Percentiles rank a stretch among this genome's conserved stretches.
These are phyloP conservation scores for Eustalomyia histrio DNA, from an alignment of 2,888 invertebrate genomes.

Conservation along the genomic window DNA sequence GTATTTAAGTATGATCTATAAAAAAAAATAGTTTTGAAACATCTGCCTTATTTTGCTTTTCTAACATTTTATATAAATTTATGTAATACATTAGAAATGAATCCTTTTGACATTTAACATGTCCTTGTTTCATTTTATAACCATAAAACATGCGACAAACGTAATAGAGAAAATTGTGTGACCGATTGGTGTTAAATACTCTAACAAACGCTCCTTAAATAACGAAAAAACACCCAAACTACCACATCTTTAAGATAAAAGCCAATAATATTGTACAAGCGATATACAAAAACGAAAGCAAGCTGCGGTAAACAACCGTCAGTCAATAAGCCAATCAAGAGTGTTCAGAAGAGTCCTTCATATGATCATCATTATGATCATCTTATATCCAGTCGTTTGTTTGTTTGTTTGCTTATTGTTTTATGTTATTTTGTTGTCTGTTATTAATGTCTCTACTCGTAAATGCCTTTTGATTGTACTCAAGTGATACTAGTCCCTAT, in stretches of 20 bases:
- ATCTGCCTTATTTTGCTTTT: slow-evolving; percentile 47
- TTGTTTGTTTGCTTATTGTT: slow-evolving; percentile 28
- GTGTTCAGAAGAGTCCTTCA: slow-evolving; percentile 5
- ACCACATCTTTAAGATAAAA: slow-evolving; percentile 56
- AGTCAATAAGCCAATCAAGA: slow-evolving; percentile 41
- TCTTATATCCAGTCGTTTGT: neutral
- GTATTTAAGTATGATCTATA: neutral
- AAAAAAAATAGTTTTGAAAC: slow-evolving; percentile 11
- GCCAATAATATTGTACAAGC: slow-evolving; percentile 53
- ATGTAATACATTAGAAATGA: slow-evolving; percentile 45
- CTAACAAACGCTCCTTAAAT: slow-evolving; percentile 52
- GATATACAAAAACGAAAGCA: slow-evolving; percentile 24
- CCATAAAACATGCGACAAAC: slow-evolving; percentile 60
- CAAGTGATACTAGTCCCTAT: slow-evolving; percentile 48
- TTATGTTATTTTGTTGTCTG: slow-evolving; percentile 31
- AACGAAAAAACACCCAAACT: slow-evolving; percentile 34
- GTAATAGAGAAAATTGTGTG: slow-evolving; percentile 30
- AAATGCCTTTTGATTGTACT: slow-evolving; percentile 59
- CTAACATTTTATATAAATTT: slow-evolving; percentile 41
- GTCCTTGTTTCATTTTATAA: slow-evolving; percentile 52
- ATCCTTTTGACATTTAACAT: slow-evolving; percentile 58
- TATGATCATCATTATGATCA: slow-evolving; percentile 19
- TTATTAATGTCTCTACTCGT: slow-evolving; percentile 38
- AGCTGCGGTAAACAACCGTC: slow-evolving; percentile 44
- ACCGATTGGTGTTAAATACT: slow-evolving; percentile 63